Conservation (phyloP, 2,888 invertebrate species). For the Dexiosoma caninum region DNA sequence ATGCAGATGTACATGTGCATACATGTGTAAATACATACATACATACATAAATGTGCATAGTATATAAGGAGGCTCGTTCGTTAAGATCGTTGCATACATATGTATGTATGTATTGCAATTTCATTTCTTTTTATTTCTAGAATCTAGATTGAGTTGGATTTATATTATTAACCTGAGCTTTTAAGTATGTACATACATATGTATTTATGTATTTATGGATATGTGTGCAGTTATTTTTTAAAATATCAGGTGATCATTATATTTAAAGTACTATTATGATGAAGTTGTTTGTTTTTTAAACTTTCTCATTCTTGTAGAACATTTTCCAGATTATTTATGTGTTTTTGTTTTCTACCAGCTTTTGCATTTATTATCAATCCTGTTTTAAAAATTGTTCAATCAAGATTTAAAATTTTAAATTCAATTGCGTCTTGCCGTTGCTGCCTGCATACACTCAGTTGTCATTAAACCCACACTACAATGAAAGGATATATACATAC, state of each 20-base stretch:
- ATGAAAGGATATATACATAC: not conserved
- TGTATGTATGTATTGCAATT: not conserved
- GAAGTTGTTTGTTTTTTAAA: conserved; percentile 2
- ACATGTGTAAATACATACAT: too few species aligned
- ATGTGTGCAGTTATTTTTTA: conserved; percentile 25
- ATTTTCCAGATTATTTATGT: not conserved
- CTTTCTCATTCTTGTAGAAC: conserved; percentile 5
- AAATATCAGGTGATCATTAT: conserved; percentile 44
- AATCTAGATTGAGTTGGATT: not conserved
- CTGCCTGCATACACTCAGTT: not conserved
- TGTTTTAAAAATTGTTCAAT: conserved; percentile 27
- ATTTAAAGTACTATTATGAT: conserved; percentile 26
- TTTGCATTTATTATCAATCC: conserved; percentile 46
- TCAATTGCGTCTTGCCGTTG: conserved; percentile 44
- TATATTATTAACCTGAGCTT: conserved; percentile 2
- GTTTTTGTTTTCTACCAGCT: not conserved
- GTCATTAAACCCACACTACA: not conserved
- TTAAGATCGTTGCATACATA: not conserved
- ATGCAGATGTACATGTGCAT: too few species aligned
- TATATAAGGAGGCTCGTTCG: conserved; percentile 61
- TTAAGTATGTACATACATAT: not conserved
- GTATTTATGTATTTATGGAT: too few species aligned
- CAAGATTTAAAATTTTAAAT: conserved; percentile 13
- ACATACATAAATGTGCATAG: too few species aligned
- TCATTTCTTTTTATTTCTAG: not conserved